Evolutionary conservation across 2,888 invertebrate species (phyloP), one percentile per base, ranked within the genome.

Genomic region (Theretra japonica): DNA sequence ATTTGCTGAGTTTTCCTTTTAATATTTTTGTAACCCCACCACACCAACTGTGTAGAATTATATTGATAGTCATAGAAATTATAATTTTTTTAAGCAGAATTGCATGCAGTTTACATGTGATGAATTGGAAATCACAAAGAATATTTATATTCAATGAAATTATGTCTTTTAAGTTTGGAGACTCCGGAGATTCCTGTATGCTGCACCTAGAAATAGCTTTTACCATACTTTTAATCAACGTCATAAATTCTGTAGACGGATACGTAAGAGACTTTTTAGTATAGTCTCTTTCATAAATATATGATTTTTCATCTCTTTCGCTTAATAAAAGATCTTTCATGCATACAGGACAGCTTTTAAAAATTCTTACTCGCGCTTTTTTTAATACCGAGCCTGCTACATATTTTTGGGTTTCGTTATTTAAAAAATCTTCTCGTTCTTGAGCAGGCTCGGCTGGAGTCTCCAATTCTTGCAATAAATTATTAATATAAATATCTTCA

Each of bases 221-320:
- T 4, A 50, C 2, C 5, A 50, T 50, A 50, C 17, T 17, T 17
- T 50, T 50, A 2, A 50, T 50, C 6, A 50, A 4, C 5, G 2
- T 50, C 50, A 50, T 50, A 6, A 50, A 15, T 50, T 17, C 50
- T n/a, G 2, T 50, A 15, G 50, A 2, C 17, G 50, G 50, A 17
- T 50, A 50, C 5, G 50, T 50, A 50, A 62, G 60, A 50, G 41
- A 60, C 62, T n/a, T n/a, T n/a, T n/a, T n/a, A n/a, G n/a, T n/a
- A n/a, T n/a, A n/a, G n/a, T n/a, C n/a, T n/a, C n/a, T 59, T 71
- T 50, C 50, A 50, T 50, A 50, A 50, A 50, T 50, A 50, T 50
- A 50, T 4, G 50, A 50, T 2, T 50, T 50, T 50, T 50, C 50
- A 6, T 50, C 50, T 50, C 17, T 50, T 50, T 50, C 50, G 17